These are phyloP conservation scores for Prietella phreatophila DNA, from an alignment of 2,113 vertebrate genomes.

Conservation along the genomic window DNA sequence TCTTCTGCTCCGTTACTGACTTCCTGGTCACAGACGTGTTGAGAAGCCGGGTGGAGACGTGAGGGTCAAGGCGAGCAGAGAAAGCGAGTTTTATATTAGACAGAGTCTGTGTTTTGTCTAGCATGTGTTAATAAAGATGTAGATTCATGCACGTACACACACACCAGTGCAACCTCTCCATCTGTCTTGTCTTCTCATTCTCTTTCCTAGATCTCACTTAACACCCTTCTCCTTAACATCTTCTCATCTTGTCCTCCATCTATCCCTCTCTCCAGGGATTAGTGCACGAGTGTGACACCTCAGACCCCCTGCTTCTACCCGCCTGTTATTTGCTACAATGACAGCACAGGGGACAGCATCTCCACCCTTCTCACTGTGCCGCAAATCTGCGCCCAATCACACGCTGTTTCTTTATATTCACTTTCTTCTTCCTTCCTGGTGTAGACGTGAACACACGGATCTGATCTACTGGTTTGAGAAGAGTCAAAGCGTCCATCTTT, in stretches of 20 bases:
- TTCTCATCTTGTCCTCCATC: background rate
- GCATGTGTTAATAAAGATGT: slow-evolving; percentile 10
- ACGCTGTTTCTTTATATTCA: background rate
- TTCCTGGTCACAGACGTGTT: background rate
- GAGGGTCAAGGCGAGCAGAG: background rate
- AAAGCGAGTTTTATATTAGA: background rate
- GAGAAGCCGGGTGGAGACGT: background rate
- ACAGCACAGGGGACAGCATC: slow-evolving; percentile 9
- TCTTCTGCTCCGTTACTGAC: background rate
- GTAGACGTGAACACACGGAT: background rate
- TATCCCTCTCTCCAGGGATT: slow-evolving; percentile 11
- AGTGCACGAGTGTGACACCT: background rate
- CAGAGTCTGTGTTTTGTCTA: slow-evolving; percentile 8
- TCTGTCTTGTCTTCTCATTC: background rate
- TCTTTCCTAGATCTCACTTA: background rate
- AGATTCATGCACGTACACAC: background rate
- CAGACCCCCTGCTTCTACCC: background rate
- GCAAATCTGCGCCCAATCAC: background rate
- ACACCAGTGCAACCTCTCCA: background rate
- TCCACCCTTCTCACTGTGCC: background rate
- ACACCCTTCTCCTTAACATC: background rate
- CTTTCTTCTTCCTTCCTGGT: background rate
- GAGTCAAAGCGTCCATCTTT: background rate
- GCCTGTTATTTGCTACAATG: slow-evolving; percentile 22
- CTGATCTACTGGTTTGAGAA: background rate